phyloP scores from a whole-genome alignment of 1,140 invertebrate genomes.

The Tyrophagus putrescentiae region DNA sequence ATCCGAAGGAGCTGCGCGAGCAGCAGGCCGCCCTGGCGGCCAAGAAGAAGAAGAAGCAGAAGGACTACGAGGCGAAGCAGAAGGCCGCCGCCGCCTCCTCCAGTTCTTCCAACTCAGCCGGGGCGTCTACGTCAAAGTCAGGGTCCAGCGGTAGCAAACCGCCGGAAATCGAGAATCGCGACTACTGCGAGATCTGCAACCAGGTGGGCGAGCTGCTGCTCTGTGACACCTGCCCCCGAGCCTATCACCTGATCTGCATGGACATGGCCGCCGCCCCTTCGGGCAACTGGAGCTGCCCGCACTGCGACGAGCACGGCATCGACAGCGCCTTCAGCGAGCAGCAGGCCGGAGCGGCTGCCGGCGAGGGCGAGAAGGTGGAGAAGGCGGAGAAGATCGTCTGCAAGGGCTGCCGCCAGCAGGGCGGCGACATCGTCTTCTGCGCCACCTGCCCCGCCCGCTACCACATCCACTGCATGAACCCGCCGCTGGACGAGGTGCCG shows the following conservation, averaged over 20 bases:
- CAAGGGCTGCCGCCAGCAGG: slow-evolving; percentile 96
- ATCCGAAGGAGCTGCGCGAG: slow-evolving; percentile 80
- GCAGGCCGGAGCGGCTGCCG: slow-evolving; percentile 2
- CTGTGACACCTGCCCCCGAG: slow-evolving; percentile 95
- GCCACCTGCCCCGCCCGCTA: slow-evolving; percentile 94
- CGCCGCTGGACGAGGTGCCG: slow-evolving; percentile 78
- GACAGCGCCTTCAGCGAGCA: slow-evolving; percentile 56
- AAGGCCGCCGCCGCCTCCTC: slow-evolving; percentile 70
- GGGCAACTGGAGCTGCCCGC: slow-evolving; percentile 98
- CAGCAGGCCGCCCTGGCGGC: slow-evolving; percentile 51
- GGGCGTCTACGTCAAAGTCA: slow-evolving; percentile 43
- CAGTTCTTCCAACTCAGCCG: slow-evolving; percentile 46
- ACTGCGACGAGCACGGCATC: slow-evolving; percentile 70
- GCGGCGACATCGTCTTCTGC: slow-evolving; percentile 90
- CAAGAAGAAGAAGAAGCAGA: slow-evolving; percentile 68
- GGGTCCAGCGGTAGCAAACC: slow-evolving; percentile 53
- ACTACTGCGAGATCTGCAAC: slow-evolving; percentile 98
- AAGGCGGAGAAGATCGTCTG: slow-evolving; percentile 50
- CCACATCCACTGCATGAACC: slow-evolving; percentile 92
- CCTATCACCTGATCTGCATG: slow-evolving; percentile 93
- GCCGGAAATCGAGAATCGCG: slow-evolving; percentile 71
- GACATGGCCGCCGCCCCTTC: slow-evolving; percentile 94
- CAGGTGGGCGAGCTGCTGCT: slow-evolving; percentile 99
- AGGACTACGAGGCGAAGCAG: not conserved
- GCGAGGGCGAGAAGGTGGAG: slow-evolving; percentile 8